Evolutionary conservation across 1,140 invertebrate species (phyloP).

Genomic region (Parapsyche elsis): DNA sequence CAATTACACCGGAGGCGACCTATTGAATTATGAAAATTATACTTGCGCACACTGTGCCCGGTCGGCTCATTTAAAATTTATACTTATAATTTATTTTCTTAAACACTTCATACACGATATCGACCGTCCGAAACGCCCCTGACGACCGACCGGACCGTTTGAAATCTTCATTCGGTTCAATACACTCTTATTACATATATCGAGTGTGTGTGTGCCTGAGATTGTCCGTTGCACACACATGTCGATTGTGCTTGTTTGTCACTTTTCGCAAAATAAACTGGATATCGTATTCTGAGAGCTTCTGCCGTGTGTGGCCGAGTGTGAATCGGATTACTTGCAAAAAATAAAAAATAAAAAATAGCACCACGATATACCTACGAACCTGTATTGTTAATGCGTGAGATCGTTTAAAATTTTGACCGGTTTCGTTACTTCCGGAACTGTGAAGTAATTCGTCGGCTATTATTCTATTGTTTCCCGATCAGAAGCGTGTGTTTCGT

Average conservation of each 20-base stretch:
- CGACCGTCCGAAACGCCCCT: background rate
- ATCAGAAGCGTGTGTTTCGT: conserved; percentile 8
- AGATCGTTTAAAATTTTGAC: conserved; percentile 1
- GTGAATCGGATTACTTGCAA: too few species aligned
- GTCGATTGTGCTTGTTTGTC: too few species aligned
- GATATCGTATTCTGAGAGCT: too few species aligned
- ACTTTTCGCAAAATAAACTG: too few species aligned
- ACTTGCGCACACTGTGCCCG: conserved; percentile 3
- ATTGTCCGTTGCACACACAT: too few species aligned
- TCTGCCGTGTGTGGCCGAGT: too few species aligned
- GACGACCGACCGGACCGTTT: conserved; percentile 5
- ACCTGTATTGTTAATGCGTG: background rate
- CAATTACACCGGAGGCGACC: conserved; percentile 38
- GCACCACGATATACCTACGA: background rate
- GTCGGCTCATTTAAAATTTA: conserved; percentile 19
- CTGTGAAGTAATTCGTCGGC: background rate
- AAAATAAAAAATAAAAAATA: too few species aligned
- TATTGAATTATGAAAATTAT: conserved; percentile 40
- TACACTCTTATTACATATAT: background rate
- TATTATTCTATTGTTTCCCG: conserved; percentile 18
- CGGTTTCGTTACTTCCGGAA: background rate
- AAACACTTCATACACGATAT: conserved; percentile 26
- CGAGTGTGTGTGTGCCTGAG: background rate
- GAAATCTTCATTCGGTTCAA: conserved; percentile 30
- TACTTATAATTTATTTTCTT: conserved; percentile 36